Conservation (phyloP, 1,140 invertebrate genomes). For the Bathynomus jamesi region DNA sequence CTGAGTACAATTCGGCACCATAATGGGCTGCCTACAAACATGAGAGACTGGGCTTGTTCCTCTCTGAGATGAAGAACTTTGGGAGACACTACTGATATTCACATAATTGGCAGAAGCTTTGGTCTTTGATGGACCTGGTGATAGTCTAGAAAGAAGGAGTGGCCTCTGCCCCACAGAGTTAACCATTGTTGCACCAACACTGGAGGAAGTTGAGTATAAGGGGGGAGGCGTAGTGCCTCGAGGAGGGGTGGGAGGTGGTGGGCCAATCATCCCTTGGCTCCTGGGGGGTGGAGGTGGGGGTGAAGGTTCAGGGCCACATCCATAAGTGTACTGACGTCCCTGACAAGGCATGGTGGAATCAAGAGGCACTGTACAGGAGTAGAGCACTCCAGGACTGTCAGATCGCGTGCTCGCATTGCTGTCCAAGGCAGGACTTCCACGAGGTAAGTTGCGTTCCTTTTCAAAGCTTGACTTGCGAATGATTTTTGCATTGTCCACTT, state of each 20-base stretch:
- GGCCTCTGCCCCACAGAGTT: conserved; percentile 41
- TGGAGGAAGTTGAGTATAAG: conserved; percentile 37
- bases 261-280: conserved; percentile 32
- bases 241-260: conserved; percentile 37
- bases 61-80: conserved; percentile 43
- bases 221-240: conserved; percentile 35
- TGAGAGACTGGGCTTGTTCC: conserved; percentile 69
- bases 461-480: conserved; percentile 80
- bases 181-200: conserved; percentile 14
- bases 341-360: conserved; percentile 3
- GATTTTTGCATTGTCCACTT: conserved; percentile 60
- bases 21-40: conserved; percentile 54
- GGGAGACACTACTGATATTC: conserved; percentile 31
- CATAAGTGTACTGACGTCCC: background rate
- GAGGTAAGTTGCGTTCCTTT: conserved; percentile 60
- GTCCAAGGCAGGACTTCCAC: conserved; percentile 74
- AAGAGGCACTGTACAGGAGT: conserved; percentile 16
- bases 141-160: conserved; percentile 75
- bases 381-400: conserved; percentile 61
- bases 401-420: conserved; percentile 78
- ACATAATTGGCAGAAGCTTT: conserved; percentile 35
- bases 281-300: conserved; percentile 38
- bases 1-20: conserved; percentile 70
- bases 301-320: conserved; percentile 18
- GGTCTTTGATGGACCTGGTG: conserved; percentile 52